phyloP scores from a whole-genome alignment of 2,113 vertebrate species.

The Ariopsis seemanni region DNA sequence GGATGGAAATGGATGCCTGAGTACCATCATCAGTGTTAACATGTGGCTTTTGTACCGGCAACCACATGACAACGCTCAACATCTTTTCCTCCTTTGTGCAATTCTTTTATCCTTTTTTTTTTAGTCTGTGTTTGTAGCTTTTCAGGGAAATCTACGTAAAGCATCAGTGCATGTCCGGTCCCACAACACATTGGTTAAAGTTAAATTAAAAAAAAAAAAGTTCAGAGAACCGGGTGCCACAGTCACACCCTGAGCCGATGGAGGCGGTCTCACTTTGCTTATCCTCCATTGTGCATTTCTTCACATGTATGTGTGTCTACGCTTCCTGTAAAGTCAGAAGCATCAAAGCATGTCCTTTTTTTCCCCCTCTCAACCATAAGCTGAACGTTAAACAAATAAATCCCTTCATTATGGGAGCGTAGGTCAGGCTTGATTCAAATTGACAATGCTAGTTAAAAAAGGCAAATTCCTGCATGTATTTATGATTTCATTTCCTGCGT shows the following conservation, averaged over 20 bases:
- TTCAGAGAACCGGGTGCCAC: slow-evolving; percentile 17
- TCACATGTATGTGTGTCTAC: not conserved
- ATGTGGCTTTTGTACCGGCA: not conserved
- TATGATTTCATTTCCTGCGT: not conserved
- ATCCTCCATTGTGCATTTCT: slow-evolving; percentile 22
- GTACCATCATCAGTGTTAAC: slow-evolving; percentile 19
- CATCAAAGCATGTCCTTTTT: slow-evolving; percentile 19
- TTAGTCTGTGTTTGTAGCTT: not conserved
- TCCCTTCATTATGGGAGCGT: not conserved
- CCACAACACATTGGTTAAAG: slow-evolving; percentile 2
- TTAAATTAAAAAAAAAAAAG: not conserved
- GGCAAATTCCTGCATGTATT: not conserved
- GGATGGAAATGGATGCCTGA: slow-evolving; percentile 9
- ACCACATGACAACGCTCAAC: not conserved
- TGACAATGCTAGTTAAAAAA: slow-evolving; percentile 1
- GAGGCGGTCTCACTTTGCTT: not conserved
- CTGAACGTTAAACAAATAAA: slow-evolving; percentile 15
- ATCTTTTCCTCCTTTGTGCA: not conserved
- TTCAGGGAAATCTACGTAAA: slow-evolving; percentile 2
- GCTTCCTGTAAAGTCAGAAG: slow-evolving; percentile 32
- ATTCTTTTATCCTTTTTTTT: not conserved
- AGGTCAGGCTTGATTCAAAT: not conserved
- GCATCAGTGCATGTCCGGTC: slow-evolving; percentile 16
- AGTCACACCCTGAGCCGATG: not conserved
- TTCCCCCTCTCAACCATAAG: not conserved